These are phyloP conservation scores for Cyanoderma ruficeps DNA, from an alignment of 2,113 vertebrate species.

Conservation along the genomic window DNA sequence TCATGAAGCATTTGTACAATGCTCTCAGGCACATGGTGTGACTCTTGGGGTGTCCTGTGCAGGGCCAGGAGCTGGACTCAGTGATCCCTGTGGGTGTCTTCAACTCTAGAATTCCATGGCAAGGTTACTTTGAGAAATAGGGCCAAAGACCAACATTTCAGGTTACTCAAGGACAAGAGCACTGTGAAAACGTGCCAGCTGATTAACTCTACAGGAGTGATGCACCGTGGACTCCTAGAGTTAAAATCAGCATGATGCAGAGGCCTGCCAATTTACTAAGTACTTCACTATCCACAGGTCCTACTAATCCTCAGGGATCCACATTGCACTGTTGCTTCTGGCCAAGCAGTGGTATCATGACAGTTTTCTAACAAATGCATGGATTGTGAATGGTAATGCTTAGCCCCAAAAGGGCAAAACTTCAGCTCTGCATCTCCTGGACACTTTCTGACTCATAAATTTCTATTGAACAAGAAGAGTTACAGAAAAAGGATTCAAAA, in stretches of 20 bases:
- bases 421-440: neutral
- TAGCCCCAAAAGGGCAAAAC: neutral
- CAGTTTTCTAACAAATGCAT: neutral
- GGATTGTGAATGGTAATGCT: neutral
- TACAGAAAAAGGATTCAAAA: neutral
- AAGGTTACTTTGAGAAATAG: neutral
- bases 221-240: neutral
- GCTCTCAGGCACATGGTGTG: neutral
- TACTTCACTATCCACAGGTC: neutral
- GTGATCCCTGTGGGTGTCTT: neutral
- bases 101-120: neutral
- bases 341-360: neutral
- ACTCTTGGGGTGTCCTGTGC: neutral
- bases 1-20: neutral
- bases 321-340: neutral
- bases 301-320: neutral
- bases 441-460: neutral
- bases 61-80: fast-evolving
- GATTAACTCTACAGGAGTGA: neutral
- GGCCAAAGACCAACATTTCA: neutral
- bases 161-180: neutral
- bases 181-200: neutral
- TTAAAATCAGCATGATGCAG: neutral
- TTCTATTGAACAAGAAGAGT: neutral
- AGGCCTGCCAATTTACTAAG: neutral